Base-by-base conservation (phyloP, 2,888 invertebrate species). In the Teleogryllus oceanicus region DNA sequence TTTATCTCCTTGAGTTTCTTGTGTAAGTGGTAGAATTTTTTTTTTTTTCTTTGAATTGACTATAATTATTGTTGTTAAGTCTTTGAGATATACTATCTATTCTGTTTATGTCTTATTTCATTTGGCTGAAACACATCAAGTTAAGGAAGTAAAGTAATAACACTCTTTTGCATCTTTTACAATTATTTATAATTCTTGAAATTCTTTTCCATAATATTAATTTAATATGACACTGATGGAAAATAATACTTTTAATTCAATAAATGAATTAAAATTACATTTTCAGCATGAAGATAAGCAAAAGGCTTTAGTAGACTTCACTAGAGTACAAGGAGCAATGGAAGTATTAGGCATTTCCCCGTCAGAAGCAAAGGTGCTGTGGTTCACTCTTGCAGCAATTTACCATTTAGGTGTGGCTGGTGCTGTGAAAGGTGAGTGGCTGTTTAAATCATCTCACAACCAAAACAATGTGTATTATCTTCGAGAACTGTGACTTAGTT, bases 341-440 rank as follows among this genome's bases (percentile, higher is more conserved):
- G 91, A 92, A 81, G 88, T 91, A 79, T 88, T 98, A 37, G 93
- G 92, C 1, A 91, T 97, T 49, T 91, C 92, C 1, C 92, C 94
- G 76, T 89, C 90, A 21, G 97, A 98, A 83, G 92, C 94, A 84
- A 92, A 94, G 85, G 92, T 94, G 0, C 90, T 98, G 78, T 96
- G 96, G 93, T 91, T 92, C 84, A 93, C 97, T 75, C 88, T 98
- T 84, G 96, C 97, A 0, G 95, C 97, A n/a, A 94, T 98, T 81
- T 96, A 96, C 86, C 98, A 99, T 88, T 88, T 99, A 82, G 96
- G 97, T 18, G 93, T 94, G 86, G 97, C 95, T 50, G 94, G 95
- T 0, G 94, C 93, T 78, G 91, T 92, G 0, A 94, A 93, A 90
- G 91, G 94, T 92, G 84, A 83, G 81, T 49, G 20, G 51, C 4